phyloP scores from a whole-genome alignment of 2,797 vertebrate genomes.

The Crenichthys baileyi region DNA sequence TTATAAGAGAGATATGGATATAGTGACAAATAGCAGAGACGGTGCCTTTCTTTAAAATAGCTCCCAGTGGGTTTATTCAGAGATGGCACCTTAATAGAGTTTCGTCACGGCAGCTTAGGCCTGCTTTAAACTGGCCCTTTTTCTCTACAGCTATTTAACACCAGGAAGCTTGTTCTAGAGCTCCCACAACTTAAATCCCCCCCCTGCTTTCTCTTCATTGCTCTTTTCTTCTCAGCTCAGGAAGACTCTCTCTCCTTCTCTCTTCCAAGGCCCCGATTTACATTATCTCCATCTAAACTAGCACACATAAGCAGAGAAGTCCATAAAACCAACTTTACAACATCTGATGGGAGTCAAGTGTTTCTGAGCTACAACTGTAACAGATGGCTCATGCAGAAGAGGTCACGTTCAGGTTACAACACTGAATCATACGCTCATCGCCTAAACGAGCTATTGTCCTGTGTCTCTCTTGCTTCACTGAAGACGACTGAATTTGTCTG shows the following conservation, averaged over 20 bases:
- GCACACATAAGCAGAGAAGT: conserved; percentile 46
- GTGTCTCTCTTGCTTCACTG: background rate
- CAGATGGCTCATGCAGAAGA: conserved; percentile 10
- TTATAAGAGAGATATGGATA: too few relatives aligned
- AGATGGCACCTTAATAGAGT: conserved; percentile 57
- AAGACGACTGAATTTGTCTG: conserved; percentile 1
- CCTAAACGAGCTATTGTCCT: background rate
- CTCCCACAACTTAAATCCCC: conserved; percentile 32
- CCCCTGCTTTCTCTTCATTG: conserved; percentile 6
- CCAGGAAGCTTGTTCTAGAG: conserved; percentile 54
- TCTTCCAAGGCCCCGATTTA: conserved; percentile 54
- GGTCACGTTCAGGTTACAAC: conserved; percentile 19
- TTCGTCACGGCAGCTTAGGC: conserved; percentile 62
- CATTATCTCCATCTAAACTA: conserved; percentile 55
- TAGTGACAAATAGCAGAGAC: conserved; percentile 2
- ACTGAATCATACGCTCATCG: background rate
- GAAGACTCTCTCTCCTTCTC: conserved; percentile 48
- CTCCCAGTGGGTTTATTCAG: conserved; percentile 22
- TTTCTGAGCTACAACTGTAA: background rate
- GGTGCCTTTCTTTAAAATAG: conserved; percentile 30
- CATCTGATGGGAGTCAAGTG: conserved; percentile 1
- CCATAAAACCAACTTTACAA: conserved; percentile 9
- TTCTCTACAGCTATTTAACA: conserved; percentile 46
- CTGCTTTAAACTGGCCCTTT: conserved; percentile 44
- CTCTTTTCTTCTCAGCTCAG: conserved; percentile 35